A percentile compares a stretch with the other conserved stretches of the same genome.
Evolutionary conservation across 1,140 invertebrate species (phyloP).

Genomic region (Drosophila rufa): DNA sequence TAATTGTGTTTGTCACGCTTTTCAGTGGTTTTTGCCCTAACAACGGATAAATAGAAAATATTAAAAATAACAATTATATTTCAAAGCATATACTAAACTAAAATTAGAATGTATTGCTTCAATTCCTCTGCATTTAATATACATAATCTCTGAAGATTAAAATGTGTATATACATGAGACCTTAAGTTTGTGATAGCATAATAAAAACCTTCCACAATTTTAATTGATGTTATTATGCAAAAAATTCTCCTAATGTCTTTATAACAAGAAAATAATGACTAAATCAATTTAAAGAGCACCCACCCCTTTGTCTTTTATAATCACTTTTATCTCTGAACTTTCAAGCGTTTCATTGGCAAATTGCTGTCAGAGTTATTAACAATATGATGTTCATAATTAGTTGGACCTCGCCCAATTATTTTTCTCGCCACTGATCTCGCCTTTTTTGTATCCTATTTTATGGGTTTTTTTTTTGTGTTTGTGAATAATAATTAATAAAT

Average conservation of each 20-base stretch:
- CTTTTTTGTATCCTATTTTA: slow-evolving; percentile 1
- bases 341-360: slow-evolving; percentile 47
- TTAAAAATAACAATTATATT: neutral
- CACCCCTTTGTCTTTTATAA: neutral
- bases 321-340: slow-evolving; percentile 1
- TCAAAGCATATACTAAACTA: neutral
- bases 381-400: slow-evolving; percentile 58
- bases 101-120: too few relatives aligned
- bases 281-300: neutral
- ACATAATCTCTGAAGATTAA: too few relatives aligned
- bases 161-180: too few relatives aligned
- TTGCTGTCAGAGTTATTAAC: slow-evolving; percentile 47
- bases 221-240: neutral
- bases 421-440: neutral
- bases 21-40: neutral
- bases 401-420: slow-evolving; percentile 51
- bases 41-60: neutral
- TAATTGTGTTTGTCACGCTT: slow-evolving; percentile 32
- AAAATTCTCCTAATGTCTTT: neutral
- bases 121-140: too few relatives aligned
- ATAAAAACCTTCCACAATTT: too few relatives aligned
- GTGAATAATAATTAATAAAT: slow-evolving; percentile 50
- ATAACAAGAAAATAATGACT: neutral
- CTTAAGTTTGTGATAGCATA: too few relatives aligned
- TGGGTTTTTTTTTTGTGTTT: neutral